These are phyloP conservation scores for Lutraria rhynchaena DNA, from an alignment of 1,140 invertebrate genomes.

Conservation along the genomic window DNA sequence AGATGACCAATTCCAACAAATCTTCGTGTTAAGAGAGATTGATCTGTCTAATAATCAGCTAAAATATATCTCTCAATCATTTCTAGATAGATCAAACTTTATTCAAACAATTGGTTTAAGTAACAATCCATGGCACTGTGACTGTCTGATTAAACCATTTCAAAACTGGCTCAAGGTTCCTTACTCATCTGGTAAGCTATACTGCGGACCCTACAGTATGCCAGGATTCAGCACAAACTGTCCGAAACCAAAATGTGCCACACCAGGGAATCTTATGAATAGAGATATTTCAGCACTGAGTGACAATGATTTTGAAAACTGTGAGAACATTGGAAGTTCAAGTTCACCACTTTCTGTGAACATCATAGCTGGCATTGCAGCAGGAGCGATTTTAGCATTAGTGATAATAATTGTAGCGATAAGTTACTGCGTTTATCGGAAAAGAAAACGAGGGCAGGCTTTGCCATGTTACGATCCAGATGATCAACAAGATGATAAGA, in stretches of 20 bases:
- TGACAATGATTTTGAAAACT: slow-evolving; percentile 22
- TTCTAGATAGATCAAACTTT: slow-evolving; percentile 6
- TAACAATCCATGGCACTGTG: slow-evolving; percentile 59
- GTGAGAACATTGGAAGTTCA: neutral
- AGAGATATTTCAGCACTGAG: slow-evolving; percentile 13
- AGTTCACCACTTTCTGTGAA: neutral
- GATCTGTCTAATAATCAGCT: slow-evolving; percentile 50
- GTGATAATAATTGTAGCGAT: slow-evolving; percentile 28
- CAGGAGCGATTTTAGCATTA: slow-evolving; percentile 24
- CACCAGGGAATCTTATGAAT: neutral
- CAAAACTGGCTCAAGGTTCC: slow-evolving; percentile 49
- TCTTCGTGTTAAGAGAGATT: slow-evolving; percentile 9
- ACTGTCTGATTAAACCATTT: slow-evolving; percentile 56
- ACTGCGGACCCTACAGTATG: neutral
- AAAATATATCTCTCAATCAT: slow-evolving; percentile 11
- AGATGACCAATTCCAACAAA: slow-evolving; percentile 10
- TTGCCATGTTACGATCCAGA: slow-evolving; percentile 29
- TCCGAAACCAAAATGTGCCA: slow-evolving; percentile 17
- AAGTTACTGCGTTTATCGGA: slow-evolving; percentile 10
- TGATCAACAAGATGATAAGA: neutral
- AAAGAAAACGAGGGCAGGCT: slow-evolving; percentile 5
- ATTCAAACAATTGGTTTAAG: slow-evolving; percentile 44
- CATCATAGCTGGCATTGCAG: slow-evolving; percentile 32
- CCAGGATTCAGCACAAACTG: slow-evolving; percentile 12
- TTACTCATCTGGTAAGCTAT: neutral